Evolutionary conservation across 2,113 vertebrate species (phyloP).

Genomic region (Tiliqua scincoides): DNA sequence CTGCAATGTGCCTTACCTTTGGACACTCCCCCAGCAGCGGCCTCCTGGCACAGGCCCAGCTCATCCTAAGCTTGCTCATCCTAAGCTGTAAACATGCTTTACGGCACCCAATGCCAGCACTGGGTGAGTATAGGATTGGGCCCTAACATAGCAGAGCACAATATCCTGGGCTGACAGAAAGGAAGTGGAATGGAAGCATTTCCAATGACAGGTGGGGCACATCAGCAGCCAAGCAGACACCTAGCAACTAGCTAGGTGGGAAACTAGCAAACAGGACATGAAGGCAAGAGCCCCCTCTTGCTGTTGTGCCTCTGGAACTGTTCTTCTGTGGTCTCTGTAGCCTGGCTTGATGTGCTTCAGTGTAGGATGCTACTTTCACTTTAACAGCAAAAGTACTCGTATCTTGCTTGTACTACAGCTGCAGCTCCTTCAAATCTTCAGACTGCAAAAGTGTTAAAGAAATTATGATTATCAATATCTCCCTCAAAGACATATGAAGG

Average conservation of each 20-base stretch:
- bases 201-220: not conserved
- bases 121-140: too few relatives aligned
- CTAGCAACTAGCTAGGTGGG: too few relatives aligned
- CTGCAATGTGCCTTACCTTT: too few relatives aligned
- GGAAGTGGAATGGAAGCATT: not conserved
- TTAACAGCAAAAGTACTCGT: not conserved
- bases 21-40: too few relatives aligned
- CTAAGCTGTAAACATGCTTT: too few relatives aligned
- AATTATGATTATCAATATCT: not conserved
- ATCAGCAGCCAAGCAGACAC: not conserved
- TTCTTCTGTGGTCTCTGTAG: too few relatives aligned
- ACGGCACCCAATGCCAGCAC: too few relatives aligned
- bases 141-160: not conserved
- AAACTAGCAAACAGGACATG: too few relatives aligned
- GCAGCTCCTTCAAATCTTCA: not conserved
- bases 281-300: too few relatives aligned
- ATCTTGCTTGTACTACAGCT: not conserved
- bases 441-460: not conserved
- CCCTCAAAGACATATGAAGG: slow-evolving; percentile 1
- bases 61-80: too few relatives aligned
- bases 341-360: not conserved
- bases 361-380: not conserved
- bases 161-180: not conserved
- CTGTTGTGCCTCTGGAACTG: too few relatives aligned
- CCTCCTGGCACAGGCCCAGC: too few relatives aligned